Evolutionary conservation across 2,113 vertebrate genomes (phyloP), one percentile per base, ranked within the genome.

Genomic region (Falco punctatus): DNA sequence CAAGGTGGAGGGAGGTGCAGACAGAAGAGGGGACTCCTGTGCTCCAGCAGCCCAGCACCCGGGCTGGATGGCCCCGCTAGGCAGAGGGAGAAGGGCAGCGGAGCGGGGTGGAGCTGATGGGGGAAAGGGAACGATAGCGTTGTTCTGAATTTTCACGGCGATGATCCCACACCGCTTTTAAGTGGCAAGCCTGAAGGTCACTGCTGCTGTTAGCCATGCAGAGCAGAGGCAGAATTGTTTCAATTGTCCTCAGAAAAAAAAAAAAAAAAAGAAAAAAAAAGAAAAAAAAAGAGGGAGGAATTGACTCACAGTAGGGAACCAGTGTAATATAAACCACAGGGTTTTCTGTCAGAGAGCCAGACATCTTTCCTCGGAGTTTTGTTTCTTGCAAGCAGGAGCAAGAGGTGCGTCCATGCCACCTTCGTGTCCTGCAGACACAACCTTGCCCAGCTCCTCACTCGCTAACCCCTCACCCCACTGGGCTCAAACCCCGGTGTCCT

Each of bases 101-200:
- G 30, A 35, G 42, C 1, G 22, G 30, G 64, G 66, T 35, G 57
- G 72, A 80, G 48, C 38, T 38, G 28, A 65, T 19, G 44, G 65
- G 52, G 23, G 32, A 66, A 79, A 89, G n/a, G 51, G 17, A 71
- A 86, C 84, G 52, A 85, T 57, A 87, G 3, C 0, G 0, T 13
- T 84, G 75, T 86, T 86, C 40, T 38, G 66, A 55, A 85, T 88
- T 85, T 96, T 94, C 90, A 23, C 44, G 51, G 72, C 61, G 79
- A 96, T 97, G 96, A 96, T 97, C 95, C 96, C 91, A 95, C 87
- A 92, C 78, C 40, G 44, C 85, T 92, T 97, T 96, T 80, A 97
- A 96, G 95, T 74, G 83, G 94, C 26, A 86, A 97, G 92, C 83
- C 94, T 97, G 97, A 98, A 98, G 96, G 98, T 98, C 97, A 97